A percentile compares a stretch with the other conserved stretches of the same genome.
Conservation (phyloP, 92 coral and sea anemone species). For the Epizoanthus scotinus region DNA sequence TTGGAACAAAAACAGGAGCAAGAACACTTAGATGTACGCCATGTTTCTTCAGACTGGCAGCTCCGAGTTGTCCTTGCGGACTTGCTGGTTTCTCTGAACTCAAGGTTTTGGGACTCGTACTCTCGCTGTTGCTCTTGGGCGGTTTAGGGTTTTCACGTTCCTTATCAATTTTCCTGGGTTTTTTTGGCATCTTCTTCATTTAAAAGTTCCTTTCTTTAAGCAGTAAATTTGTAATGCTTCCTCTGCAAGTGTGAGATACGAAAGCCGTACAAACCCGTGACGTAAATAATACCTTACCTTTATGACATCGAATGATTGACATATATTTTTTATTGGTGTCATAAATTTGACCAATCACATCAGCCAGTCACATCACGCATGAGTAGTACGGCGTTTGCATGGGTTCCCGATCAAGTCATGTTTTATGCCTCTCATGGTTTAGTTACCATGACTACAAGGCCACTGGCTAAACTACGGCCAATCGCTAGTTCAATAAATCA, state of each 20-base stretch:
- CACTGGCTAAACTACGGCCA: too few species aligned
- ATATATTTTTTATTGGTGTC: background rate
- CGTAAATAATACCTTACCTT: conserved; percentile 7
- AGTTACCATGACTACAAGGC: too few species aligned
- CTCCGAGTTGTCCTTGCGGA: conserved; percentile 17
- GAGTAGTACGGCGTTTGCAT: background rate
- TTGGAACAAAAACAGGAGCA: conserved; percentile 85
- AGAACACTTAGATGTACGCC: conserved; percentile 40
- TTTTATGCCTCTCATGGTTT: too few species aligned
- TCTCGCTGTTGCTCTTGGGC: background rate
- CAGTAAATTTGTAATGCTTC: background rate
- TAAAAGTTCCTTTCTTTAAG: background rate
- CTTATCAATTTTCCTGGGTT: conserved; percentile 3
- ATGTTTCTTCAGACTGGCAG: conserved; percentile 11
- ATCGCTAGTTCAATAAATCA: too few species aligned
- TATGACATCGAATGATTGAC: conserved; percentile 44
- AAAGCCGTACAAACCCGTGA: background rate
- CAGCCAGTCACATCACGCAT: background rate
- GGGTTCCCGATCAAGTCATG: too few species aligned
- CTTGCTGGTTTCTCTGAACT: background rate
- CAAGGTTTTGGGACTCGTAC: background rate
- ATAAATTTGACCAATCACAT: conserved; percentile 16
- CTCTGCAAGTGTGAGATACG: background rate
- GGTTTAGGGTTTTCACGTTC: background rate
- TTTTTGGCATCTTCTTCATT: conserved; percentile 16